Evolutionary conservation across 1,140 invertebrate species (phyloP), one percentile per base, ranked within the genome.

Genomic region (Drosophila sechellia): DNA sequence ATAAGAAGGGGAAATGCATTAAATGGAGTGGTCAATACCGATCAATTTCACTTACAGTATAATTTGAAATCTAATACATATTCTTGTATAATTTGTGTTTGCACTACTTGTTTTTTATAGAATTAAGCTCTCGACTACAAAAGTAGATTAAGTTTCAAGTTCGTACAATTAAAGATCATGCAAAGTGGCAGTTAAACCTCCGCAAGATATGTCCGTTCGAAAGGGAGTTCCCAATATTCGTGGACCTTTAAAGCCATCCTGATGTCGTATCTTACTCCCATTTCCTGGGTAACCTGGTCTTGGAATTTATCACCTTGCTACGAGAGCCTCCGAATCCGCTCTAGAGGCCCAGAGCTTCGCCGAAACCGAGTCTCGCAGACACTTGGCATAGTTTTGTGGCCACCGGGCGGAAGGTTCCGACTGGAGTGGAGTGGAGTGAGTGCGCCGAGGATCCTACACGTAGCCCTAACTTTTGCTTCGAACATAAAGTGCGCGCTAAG

Each of bases 381-480:
- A 87, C 83, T 87, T 87, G 84, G 83, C 83, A 87, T 87, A 87
- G 83, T 87, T 86, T 79, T 83, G 83, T 52, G 83, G 79, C 54
- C 63, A 64, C 60, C 31, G 10, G 53, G 27, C 22, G 3, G n/a
- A 12, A 10, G 34, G 25, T 17, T 52, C 5, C 5, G 5, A 5
- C 27, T 22, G 20, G 20, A 22, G 20, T 22, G 20, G 20, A 22
- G 11, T 12, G 17, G 35, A 17, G 12, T 11, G 3, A 27, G 53
- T 8, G 27, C 5, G 6, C 8, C n/a, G 27, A 15, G 42, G 25
- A 70, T 75, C 53, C 64, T 79, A 90, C 84, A 89, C 84, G 84
- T 89, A 89, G 83, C 83, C 86, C 83, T 89, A 89, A 89, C 84
- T 89, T 89, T 89, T 84, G 80, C 80, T 89, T 89, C 84, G 84